These are phyloP conservation scores for Nemopilema nomurai DNA, from an alignment of 30 jellyfish, hydroid and myxozoan species.

Conservation along the genomic window DNA sequence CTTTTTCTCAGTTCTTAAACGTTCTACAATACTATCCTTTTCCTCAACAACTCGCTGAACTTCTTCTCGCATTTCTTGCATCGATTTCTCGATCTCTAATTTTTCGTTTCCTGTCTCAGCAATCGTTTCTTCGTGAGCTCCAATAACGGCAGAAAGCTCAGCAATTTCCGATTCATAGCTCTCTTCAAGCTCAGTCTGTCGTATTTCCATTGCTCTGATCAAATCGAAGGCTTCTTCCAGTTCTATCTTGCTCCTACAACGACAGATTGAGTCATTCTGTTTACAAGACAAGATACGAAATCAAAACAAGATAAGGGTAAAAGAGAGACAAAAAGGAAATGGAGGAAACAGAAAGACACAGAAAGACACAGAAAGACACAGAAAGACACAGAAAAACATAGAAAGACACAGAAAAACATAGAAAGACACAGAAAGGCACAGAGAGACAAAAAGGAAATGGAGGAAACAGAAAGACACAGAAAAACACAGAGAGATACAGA, in stretches of 20 bases:
- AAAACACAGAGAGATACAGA: no score
- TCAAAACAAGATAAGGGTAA: no score
- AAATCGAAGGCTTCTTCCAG: slow-evolving; percentile 53
- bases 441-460: no score
- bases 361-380: no score
- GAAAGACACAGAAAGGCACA: no score
- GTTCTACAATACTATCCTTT: slow-evolving; percentile 30
- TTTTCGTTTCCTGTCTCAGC: slow-evolving; percentile 40
- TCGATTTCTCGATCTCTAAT: slow-evolving; percentile 42
- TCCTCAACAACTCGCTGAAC: slow-evolving; percentile 41
- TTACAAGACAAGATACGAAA: no score
- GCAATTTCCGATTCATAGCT: slow-evolving; percentile 15
- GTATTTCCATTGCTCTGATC: slow-evolving; percentile 53
- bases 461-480: no score
- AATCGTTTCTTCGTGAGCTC: slow-evolving; percentile 14
- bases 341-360: no score
- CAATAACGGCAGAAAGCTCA: slow-evolving; percentile 11
- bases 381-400: no score
- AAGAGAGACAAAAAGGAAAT: no score
- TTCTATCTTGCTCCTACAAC: slow-evolving; percentile 43
- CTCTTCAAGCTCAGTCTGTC: slow-evolving; percentile 25
- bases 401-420: no score
- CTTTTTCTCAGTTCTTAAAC: slow-evolving; percentile 38
- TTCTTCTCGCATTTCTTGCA: slow-evolving; percentile 70
- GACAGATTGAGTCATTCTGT: not conserved